These are phyloP conservation scores for Laterallus jamaicensis DNA, from an alignment of 2,113 vertebrate species.

Conservation along the genomic window DNA sequence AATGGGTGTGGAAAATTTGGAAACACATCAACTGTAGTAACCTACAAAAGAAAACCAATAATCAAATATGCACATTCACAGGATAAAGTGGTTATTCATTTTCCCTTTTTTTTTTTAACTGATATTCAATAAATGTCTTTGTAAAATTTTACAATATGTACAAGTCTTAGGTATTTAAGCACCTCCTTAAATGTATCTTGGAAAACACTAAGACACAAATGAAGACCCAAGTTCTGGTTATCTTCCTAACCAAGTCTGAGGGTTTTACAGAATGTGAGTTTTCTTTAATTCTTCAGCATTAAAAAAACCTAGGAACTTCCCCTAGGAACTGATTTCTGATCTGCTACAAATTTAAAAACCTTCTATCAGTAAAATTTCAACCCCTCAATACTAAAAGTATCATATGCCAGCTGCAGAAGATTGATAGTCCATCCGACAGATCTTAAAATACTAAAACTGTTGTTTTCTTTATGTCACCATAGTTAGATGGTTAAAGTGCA, in stretches of 20 bases:
- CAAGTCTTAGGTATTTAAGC: neutral
- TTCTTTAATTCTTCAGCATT: neutral
- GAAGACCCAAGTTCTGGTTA: neutral
- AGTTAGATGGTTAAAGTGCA: neutral
- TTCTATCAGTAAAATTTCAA: neutral
- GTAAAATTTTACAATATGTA: rapidly evolving
- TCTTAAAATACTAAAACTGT: neutral
- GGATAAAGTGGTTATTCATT: neutral
- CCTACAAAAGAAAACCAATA: neutral
- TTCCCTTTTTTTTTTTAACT: neutral
- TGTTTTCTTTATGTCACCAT: neutral
- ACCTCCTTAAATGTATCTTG: neutral
- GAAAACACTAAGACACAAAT: neutral
- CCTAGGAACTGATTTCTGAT: neutral
- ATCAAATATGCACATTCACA: neutral
- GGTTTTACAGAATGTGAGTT: neutral
- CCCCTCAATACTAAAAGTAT: neutral
- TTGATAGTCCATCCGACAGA: neutral
- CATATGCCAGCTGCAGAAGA: neutral
- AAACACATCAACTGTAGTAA: neutral
- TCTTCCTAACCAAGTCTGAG: neutral
- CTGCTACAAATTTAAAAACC: neutral
- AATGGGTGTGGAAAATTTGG: neutral
- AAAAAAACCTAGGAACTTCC: neutral
- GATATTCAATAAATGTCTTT: neutral